Conservation (phyloP, 2,113 vertebrate species). For the Apus apus region DNA sequence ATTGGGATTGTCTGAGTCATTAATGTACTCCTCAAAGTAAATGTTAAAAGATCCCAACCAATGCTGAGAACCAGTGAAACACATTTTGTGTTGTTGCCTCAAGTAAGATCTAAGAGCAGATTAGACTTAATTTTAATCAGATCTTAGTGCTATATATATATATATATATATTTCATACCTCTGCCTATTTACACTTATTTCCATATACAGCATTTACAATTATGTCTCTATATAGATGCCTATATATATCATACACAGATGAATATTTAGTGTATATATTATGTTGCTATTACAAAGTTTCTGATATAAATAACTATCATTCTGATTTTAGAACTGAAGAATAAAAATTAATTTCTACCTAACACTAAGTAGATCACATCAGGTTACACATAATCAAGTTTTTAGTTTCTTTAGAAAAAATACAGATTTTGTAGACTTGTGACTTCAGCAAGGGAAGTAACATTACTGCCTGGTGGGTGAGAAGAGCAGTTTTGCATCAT, state of each 20-base stretch:
- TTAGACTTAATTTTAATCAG: not conserved
- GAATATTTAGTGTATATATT: not conserved
- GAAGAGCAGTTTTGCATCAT: not conserved
- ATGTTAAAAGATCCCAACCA: not conserved
- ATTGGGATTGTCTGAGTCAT: not conserved
- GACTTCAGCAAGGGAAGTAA: not conserved
- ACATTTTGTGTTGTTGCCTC: not conserved
- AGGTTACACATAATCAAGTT: not conserved
- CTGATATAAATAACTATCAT: not conserved
- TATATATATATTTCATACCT: not conserved
- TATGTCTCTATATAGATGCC: not conserved
- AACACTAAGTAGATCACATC: not conserved
- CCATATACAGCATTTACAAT: not conserved
- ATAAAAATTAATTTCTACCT: not conserved
- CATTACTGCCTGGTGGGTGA: not conserved
- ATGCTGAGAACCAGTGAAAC: not conserved
- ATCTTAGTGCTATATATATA: not conserved
- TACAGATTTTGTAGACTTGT: not conserved
- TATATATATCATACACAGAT: not conserved
- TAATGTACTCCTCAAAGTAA: fast-evolving
- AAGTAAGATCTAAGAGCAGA: not conserved
- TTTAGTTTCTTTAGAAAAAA: not conserved
- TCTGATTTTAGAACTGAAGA: not conserved
- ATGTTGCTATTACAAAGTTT: not conserved
- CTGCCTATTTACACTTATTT: not conserved